Evolutionary conservation across 2,797 vertebrate species (phyloP).

Genomic region (Poecilia wingei): DNA sequence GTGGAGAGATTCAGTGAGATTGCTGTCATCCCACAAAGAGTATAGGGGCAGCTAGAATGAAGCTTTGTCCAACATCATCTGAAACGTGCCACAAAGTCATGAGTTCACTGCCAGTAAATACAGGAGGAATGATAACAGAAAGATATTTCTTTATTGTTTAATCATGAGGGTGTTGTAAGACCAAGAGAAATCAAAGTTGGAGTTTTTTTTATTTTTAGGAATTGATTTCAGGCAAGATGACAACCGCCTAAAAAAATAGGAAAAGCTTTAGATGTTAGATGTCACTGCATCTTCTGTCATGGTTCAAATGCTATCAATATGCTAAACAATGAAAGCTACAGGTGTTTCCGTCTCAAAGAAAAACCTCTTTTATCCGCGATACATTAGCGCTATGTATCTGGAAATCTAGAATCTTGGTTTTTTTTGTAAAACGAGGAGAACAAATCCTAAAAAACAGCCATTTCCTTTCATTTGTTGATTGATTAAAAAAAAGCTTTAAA

Average conservation of each 20-base stretch:
- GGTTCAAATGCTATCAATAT: constrained; percentile 61
- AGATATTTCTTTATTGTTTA: background rate
- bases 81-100: background rate
- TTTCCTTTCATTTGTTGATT: background rate
- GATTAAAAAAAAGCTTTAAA: background rate
- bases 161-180: background rate
- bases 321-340: constrained; percentile 56
- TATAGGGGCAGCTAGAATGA: background rate
- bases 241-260: constrained; percentile 32
- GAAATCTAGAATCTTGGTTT: background rate
- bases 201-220: background rate
- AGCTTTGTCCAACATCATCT: background rate
- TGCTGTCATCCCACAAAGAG: constrained; percentile 4
- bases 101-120: background rate
- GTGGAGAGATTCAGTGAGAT: constrained; percentile 7
- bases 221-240: constrained; percentile 21
- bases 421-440: constrained; percentile 32
- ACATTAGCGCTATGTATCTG: background rate
- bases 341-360: constrained; percentile 51
- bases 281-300: constrained; percentile 50
- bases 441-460: background rate
- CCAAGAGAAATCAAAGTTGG: background rate
- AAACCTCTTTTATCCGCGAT: background rate
- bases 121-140: constrained; percentile 1
- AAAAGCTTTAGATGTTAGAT: constrained; percentile 45